Percentiles rank a stretch among this genome's conserved stretches.
These are phyloP conservation scores for Irena cyanogastra DNA, from an alignment of 2,113 vertebrate species.

Conservation along the genomic window DNA sequence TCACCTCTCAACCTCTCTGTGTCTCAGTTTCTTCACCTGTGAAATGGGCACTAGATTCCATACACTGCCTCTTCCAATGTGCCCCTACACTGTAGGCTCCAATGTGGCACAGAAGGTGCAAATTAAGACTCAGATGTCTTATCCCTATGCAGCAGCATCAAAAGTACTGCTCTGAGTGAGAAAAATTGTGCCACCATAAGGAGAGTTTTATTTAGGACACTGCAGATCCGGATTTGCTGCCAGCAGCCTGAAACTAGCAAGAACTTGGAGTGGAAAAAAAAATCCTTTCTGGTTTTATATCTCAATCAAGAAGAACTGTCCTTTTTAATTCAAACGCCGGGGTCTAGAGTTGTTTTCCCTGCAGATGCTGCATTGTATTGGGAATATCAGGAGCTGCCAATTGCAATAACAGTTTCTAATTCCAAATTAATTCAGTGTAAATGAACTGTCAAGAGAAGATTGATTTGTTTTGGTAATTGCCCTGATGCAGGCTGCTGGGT, in stretches of 20 bases:
- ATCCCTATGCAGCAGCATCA: not conserved
- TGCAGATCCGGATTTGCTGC: not conserved
- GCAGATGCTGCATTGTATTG: constrained; percentile 59
- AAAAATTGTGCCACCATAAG: not conserved
- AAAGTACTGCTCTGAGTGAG: not conserved
- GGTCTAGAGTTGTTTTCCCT: constrained; percentile 65
- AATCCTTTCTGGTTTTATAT: constrained; percentile 69
- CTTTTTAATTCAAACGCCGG: constrained; percentile 74
- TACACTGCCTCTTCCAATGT: fast-evolving
- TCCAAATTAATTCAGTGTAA: constrained; percentile 95
- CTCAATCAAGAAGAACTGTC: constrained; percentile 74
- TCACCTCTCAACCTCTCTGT: not conserved
- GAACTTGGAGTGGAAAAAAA: not conserved
- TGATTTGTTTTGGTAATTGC: constrained; percentile 84
- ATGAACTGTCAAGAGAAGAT: constrained; percentile 93
- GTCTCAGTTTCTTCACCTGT: not conserved
- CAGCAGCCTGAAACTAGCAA: not conserved
- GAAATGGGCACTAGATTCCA: not conserved
- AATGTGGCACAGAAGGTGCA: not conserved
- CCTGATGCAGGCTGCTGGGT: constrained; percentile 79
- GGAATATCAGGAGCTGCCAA: constrained; percentile 87
- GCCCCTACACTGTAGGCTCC: not conserved
- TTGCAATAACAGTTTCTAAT: constrained; percentile 87
- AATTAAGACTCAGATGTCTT: not conserved
- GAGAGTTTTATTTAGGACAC: not conserved